A percentile compares a stretch with the other conserved stretches of the same genome.
Conservation (phyloP, 2,888 invertebrate genomes). For the Drosophila melanocephala region DNA sequence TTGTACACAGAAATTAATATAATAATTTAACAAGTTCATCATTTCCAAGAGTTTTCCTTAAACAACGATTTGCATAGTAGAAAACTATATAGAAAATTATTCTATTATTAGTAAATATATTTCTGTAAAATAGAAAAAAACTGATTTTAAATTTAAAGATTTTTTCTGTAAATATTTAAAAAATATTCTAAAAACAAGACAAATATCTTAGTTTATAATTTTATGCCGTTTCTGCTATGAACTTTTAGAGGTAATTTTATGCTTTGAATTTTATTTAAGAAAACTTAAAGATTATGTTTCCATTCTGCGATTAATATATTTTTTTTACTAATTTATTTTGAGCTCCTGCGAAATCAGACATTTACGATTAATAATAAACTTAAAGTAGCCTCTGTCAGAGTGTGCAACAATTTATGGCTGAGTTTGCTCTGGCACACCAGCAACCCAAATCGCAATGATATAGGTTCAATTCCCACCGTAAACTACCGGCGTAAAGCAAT, state of each 20-base stretch:
- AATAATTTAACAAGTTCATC: not conserved
- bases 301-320: not conserved
- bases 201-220: not conserved
- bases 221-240: rapidly evolving
- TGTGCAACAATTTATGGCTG: conserved; percentile 19
- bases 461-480: conserved; percentile 35
- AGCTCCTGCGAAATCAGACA: not conserved
- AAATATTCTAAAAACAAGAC: not conserved
- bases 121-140: not conserved
- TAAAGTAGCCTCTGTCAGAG: not conserved
- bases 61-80: not conserved
- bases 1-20: not conserved
- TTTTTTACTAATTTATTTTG: not conserved
- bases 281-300: not conserved
- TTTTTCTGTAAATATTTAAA: not conserved
- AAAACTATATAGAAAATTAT: not conserved
- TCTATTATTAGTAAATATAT: not conserved
- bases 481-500: conserved; percentile 4
- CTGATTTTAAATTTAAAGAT: not conserved
- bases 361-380: not conserved
- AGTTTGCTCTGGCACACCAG: not conserved
- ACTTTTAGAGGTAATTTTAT: not conserved
- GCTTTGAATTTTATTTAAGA: too few relatives aligned
- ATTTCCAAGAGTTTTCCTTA: not conserved
- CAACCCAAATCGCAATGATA: conserved; percentile 30